phyloP scores from a whole-genome alignment of 2,888 invertebrate species.

The Anodontia alba region DNA sequence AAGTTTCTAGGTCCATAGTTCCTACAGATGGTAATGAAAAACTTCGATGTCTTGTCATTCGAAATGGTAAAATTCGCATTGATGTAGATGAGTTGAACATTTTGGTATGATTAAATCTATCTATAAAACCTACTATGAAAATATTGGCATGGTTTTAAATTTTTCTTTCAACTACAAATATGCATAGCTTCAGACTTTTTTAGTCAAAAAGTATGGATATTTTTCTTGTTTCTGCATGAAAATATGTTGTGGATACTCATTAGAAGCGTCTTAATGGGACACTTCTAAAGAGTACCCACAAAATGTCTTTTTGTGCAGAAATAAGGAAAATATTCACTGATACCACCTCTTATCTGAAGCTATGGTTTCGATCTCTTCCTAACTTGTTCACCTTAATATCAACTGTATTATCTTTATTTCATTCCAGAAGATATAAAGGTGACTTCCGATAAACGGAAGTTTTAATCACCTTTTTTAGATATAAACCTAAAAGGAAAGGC shows the following conservation, averaged over 20 bases:
- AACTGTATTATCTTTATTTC: not conserved
- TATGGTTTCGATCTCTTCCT: not conserved
- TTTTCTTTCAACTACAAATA: no score
- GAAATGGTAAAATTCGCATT: not conserved
- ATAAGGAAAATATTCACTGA: no score
- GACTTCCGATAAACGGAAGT: conserved; percentile 16
- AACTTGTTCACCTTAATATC: not conserved
- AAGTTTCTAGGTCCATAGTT: not conserved
- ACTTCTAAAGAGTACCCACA: no score
- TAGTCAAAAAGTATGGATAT: no score
- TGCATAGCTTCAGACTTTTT: no score
- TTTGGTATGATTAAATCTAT: not conserved
- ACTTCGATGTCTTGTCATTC: not conserved
- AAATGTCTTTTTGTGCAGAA: no score
- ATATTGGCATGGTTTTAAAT: no score
- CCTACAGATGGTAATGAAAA: conserved; percentile 5
- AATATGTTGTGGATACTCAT: no score
- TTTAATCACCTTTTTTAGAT: conserved; percentile 7
- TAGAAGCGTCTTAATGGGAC: no score
- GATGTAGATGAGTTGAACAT: not conserved
- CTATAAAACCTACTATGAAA: no score
- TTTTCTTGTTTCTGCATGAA: no score
- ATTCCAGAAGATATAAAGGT: not conserved
- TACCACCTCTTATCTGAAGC: no score
- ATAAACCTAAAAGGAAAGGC: not conserved